Conservation (phyloP, 2,113 vertebrate genomes). For the Phalacrocorax pelagicus region DNA sequence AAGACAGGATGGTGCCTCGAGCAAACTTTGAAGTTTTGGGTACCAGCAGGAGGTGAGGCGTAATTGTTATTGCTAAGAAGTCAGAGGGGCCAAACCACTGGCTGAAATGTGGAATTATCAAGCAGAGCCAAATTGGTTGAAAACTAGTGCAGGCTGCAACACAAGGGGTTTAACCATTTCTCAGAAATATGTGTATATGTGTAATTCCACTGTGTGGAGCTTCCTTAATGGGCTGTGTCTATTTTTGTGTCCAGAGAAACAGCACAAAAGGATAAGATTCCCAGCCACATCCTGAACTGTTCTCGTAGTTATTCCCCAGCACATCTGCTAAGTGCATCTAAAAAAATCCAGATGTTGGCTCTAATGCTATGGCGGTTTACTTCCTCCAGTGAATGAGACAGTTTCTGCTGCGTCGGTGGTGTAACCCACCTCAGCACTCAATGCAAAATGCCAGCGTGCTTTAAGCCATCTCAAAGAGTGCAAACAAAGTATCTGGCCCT, state of each 20-base stretch:
- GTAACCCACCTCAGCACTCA: rapidly evolving
- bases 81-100: background rate
- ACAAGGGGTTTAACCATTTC: background rate
- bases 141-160: background rate
- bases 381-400: background rate
- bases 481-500: background rate
- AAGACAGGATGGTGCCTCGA: background rate
- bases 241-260: background rate
- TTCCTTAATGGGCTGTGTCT: background rate
- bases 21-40: background rate
- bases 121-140: background rate
- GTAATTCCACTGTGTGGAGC: rapidly evolving
- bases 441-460: background rate
- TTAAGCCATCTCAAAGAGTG: background rate
- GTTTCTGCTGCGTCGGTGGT: background rate
- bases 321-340: background rate
- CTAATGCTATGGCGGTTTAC: background rate
- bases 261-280: rapidly evolving
- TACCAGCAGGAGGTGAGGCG: background rate
- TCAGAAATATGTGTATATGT: rapidly evolving
- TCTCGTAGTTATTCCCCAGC: background rate
- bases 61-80: background rate
- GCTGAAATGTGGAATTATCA: background rate
- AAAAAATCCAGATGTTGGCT: background rate
- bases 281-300: background rate